Conservation (phyloP, 2,888 invertebrate genomes). For the Pristionchus exspectatus region DNA sequence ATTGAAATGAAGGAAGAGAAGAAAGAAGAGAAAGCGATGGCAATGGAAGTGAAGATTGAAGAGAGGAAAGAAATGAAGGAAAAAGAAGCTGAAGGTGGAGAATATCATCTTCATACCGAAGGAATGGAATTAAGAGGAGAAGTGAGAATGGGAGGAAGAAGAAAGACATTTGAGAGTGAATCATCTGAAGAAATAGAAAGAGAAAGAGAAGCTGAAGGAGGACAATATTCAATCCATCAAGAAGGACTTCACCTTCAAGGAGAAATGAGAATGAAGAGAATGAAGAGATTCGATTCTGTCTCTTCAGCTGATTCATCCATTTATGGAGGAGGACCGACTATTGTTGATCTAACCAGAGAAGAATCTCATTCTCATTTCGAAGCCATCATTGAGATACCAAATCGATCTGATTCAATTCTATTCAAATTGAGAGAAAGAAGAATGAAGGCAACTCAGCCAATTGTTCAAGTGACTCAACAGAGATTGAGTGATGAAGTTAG, state of each 20-base stretch:
- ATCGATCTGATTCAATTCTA: constrained; percentile 59
- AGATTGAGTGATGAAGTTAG: constrained; percentile 45
- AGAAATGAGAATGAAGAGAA: constrained; percentile 56
- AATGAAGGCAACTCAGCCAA: constrained; percentile 43
- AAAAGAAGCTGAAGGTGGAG: constrained; percentile 58
- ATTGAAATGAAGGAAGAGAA: constrained; percentile 49
- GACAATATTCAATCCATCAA: constrained; percentile 65
- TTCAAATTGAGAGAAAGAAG: constrained; percentile 48
- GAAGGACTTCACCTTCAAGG: constrained; percentile 67
- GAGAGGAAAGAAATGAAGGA: constrained; percentile 16
- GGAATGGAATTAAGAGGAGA: constrained; percentile 71
- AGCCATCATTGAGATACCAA: constrained; percentile 73
- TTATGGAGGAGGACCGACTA: constrained; percentile 66
- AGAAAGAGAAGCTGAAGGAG: constrained; percentile 70
- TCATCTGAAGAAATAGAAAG: constrained; percentile 63
- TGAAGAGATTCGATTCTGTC: constrained; percentile 56
- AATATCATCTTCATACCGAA: constrained; percentile 66
- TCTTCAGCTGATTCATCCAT: constrained; percentile 53
- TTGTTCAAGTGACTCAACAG: constrained; percentile 32
- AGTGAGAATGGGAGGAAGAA: constrained; percentile 61
- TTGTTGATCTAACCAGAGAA: constrained; percentile 73
- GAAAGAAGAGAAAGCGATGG: constrained; percentile 40
- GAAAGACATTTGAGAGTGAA: constrained; percentile 64
- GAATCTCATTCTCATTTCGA: constrained; percentile 74
- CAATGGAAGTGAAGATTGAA: constrained; percentile 57